These are phyloP conservation scores for Caenorhabditis japonica DNA, from an alignment of 2,888 invertebrate genomes.

Conservation along the genomic window DNA sequence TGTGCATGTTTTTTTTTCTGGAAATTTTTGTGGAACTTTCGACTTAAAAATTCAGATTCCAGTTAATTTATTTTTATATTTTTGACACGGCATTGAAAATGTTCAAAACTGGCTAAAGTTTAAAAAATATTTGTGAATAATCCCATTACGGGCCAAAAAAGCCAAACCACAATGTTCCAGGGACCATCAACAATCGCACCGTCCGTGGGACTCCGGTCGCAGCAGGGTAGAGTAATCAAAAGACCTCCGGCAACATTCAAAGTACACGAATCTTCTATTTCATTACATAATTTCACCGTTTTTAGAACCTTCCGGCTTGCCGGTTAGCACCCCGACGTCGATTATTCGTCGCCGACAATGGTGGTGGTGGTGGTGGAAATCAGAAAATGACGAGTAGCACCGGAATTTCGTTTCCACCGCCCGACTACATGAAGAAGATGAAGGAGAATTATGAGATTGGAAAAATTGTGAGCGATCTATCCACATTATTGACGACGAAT, in stretches of 20 bases:
- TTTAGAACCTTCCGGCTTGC: slow-evolving; percentile 39
- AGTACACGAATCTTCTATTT: slow-evolving; percentile 1
- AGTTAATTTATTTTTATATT: too few species aligned
- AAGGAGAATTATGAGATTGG: slow-evolving; percentile 56
- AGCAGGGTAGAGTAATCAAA: slow-evolving; percentile 52
- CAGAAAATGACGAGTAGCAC: slow-evolving; percentile 44
- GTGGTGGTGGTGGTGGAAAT: too few species aligned
- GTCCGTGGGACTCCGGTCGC: slow-evolving; percentile 47
- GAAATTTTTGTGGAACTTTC: too few species aligned
- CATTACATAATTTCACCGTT: background rate
- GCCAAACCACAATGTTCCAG: too few species aligned
- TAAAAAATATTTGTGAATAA: too few species aligned
- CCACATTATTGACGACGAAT: background rate
- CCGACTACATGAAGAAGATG: slow-evolving; percentile 51
- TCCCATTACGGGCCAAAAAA: too few species aligned
- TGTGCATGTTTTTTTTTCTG: too few species aligned
- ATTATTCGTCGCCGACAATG: slow-evolving; percentile 33
- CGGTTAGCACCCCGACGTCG: slow-evolving; percentile 51
- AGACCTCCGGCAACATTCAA: slow-evolving; percentile 31
- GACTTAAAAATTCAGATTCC: too few species aligned
- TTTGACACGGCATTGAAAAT: too few species aligned
- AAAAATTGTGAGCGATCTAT: slow-evolving; percentile 31
- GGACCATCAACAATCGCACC: slow-evolving; percentile 49
- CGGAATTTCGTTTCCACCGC: slow-evolving; percentile 44
- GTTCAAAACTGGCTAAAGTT: too few species aligned